Percentiles rank a stretch among this genome's conserved stretches.
These are phyloP conservation scores for Lacanobia oleracea DNA, from an alignment of 2,888 invertebrate genomes.

Conservation along the genomic window DNA sequence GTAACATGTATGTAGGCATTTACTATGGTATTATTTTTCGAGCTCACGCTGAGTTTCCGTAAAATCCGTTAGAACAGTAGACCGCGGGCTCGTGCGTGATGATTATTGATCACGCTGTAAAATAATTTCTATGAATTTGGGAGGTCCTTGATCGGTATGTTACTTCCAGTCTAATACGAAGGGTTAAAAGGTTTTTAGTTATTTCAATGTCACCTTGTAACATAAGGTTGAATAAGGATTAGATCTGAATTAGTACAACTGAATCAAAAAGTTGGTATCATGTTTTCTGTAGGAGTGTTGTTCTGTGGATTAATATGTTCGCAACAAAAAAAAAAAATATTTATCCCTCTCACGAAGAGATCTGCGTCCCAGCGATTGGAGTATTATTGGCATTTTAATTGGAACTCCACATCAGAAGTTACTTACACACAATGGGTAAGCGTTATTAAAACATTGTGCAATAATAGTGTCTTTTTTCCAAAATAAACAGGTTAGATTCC, in stretches of 20 bases:
- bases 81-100: too few relatives aligned
- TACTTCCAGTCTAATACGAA: too few relatives aligned
- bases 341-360: neutral
- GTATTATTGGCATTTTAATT: neutral
- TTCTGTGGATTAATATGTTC: too few relatives aligned
- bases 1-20: too few relatives aligned
- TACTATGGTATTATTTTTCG: too few relatives aligned
- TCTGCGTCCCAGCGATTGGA: neutral
- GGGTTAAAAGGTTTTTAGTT: neutral
- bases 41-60: too few relatives aligned
- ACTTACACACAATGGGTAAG: neutral
- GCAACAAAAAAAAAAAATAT: neutral
- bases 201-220: conserved; percentile 1
- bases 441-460: neutral
- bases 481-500: too few relatives aligned
- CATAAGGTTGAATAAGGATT: conserved; percentile 14
- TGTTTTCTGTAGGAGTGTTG: neutral
- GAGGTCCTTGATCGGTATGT: too few relatives aligned
- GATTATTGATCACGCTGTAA: too few relatives aligned
- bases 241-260: conserved; percentile 11
- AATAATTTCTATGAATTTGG: too few relatives aligned
- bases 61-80: too few relatives aligned
- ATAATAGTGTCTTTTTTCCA: too few relatives aligned
- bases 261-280: neutral
- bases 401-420: neutral